Evolutionary conservation across 2,888 invertebrate genomes (phyloP).

Genomic region (Ectemnius continuus): DNA sequence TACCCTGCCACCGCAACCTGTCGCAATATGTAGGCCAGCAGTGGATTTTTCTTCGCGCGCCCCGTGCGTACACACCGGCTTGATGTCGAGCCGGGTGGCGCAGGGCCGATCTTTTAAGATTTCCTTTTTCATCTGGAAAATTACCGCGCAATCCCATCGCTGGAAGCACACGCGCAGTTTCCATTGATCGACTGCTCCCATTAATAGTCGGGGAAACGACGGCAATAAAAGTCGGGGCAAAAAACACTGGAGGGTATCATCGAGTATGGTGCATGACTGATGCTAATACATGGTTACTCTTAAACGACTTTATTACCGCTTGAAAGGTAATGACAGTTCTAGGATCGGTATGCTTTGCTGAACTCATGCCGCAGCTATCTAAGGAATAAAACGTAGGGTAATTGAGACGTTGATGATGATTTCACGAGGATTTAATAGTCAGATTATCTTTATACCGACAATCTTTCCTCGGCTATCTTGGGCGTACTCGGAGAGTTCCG

Average conservation of each 20-base stretch:
- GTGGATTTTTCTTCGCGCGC: slow-evolving; percentile 19
- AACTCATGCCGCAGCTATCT: too few species aligned
- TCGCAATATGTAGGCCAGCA: slow-evolving; percentile 40
- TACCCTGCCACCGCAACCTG: slow-evolving; percentile 7
- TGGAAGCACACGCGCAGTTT: neutral
- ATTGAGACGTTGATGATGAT: too few species aligned
- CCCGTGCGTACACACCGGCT: neutral
- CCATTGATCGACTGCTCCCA: neutral
- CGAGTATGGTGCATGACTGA: slow-evolving; percentile 4
- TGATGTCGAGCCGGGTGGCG: neutral
- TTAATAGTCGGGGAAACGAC: neutral
- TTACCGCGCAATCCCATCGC: slow-evolving; percentile 11
- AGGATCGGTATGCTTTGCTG: too few species aligned
- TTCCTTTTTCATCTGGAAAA: slow-evolving; percentile 27
- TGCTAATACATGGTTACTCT: neutral
- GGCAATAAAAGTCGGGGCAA: neutral
- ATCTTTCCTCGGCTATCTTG: too few species aligned
- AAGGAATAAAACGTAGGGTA: too few species aligned
- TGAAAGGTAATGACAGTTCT: too few species aligned
- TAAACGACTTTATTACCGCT: neutral
- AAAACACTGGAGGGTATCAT: neutral
- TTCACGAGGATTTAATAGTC: too few species aligned
- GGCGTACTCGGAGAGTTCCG: too few species aligned
- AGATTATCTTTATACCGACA: too few species aligned
- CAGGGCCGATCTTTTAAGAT: slow-evolving; percentile 3